Conservation (phyloP, 2,113 vertebrate species). For the Balaeniceps rex region DNA sequence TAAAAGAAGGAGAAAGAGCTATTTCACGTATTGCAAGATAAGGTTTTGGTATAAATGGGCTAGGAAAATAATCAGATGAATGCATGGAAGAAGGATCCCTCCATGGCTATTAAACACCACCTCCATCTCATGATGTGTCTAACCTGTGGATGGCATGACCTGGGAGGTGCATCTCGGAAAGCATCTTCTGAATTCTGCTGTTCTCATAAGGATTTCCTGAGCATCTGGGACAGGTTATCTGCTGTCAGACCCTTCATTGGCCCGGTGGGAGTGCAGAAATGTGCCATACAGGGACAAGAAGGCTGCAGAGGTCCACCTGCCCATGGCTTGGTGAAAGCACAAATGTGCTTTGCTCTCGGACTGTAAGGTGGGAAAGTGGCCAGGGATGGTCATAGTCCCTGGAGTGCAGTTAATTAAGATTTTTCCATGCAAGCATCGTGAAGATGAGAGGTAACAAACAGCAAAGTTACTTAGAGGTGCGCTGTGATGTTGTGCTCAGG, state of each 20-base stretch:
- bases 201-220: background rate
- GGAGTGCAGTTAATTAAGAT: background rate
- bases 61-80: background rate
- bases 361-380: background rate
- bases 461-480: background rate
- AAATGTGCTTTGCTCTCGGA: background rate
- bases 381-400: background rate
- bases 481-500: accelerated
- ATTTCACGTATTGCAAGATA: background rate
- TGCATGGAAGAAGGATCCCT: background rate
- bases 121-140: background rate
- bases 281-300: background rate
- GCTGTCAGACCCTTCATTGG: background rate
- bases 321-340: background rate
- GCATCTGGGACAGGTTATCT: background rate
- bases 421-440: background rate
- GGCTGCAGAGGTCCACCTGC: background rate
- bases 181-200: background rate
- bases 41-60: background rate
- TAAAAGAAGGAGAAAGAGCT: background rate
- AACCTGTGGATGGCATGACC: background rate
- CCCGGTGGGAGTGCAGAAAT: background rate
- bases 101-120: background rate
- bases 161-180: background rate
- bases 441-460: background rate